A percentile compares a stretch with the other conserved stretches of the same genome.
phyloP scores from a whole-genome alignment of 1,140 invertebrate species.

The Asbolus verrucosus region DNA sequence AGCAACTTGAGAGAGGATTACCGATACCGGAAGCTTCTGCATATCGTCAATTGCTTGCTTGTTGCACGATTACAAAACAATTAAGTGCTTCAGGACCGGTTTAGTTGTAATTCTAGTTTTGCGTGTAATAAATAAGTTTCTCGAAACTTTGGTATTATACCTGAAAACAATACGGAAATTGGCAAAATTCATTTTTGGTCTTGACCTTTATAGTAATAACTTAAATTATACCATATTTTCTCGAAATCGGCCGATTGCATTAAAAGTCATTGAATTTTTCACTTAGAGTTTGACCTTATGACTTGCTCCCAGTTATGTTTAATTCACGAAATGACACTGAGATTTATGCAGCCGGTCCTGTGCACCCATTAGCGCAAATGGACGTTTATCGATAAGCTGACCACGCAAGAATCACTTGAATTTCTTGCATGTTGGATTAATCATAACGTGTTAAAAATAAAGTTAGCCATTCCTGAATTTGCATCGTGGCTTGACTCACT shows the following conservation, averaged over 20 bases:
- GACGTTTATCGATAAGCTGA: not conserved
- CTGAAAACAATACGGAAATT: no score
- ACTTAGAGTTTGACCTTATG: no score
- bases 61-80: not conserved
- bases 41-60: not conserved
- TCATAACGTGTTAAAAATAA: slow-evolving; percentile 9
- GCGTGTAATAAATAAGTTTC: no score
- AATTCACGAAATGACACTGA: no score
- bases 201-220: no score
- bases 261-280: no score
- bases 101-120: no score
- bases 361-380: not conserved
- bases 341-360: not conserved
- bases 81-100: not conserved
- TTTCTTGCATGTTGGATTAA: not conserved
- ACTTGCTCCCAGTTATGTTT: no score
- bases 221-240: no score
- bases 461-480: not conserved
- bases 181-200: no score
- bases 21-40: slow-evolving; percentile 1
- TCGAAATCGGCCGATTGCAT: no score
- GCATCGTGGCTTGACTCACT: slow-evolving; percentile 11
- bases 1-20: not conserved
- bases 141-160: no score
- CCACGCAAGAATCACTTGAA: slow-evolving; percentile 4